Evolutionary conservation across 2,888 invertebrate genomes (phyloP), one percentile per base, ranked within the genome.

Genomic region (Pachymerium ferrugineum): DNA sequence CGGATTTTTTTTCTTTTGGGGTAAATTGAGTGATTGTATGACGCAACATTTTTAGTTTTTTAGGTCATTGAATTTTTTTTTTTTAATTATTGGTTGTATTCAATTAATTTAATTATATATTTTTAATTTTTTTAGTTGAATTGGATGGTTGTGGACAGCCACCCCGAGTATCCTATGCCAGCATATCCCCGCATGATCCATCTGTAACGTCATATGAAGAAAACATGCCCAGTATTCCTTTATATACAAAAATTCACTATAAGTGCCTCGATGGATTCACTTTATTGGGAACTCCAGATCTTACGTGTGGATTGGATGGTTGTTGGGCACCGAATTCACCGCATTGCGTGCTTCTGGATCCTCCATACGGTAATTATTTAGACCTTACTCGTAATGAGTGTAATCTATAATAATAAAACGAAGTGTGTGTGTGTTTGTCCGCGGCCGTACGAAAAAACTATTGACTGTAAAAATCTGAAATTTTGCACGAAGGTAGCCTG

Each of bases 231-330:
- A 28, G 33, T n/a, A 28, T 31, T 54, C 72, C 72, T 30, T 33
- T 72, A 33, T 72, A 72, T 29, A 28, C 72, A 10, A 42, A 72
- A 42, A 33, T 72, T 28, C 72, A 72, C 6, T 84, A 83, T 77
- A 80, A 81, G 70, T 84, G 84, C 78, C 77, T 80, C 47, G 80
- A 82, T n/a, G 84, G 83, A 5, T 84, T 81, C 76, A 80, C 81
- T 47, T 77, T 84, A 73, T 79, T 81, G 69, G 84, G 84, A 2
- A 80, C 79, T 16, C 74, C 80, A 19, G 78, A 81, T 14, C 76
- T 84, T 33, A 80, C 81, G 14, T 84, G 84, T 78, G 78, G 81
- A 29, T 74, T 78, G 14, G 80, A 80, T 22, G 84, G 84, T 4
- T 84, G 84, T 75, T 84, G 84, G 84, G 76, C 77, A 47, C 80